A percentile compares a stretch with the other conserved stretches of the same genome.
These are phyloP conservation scores for Laticauda laticaudata DNA, from an alignment of 2,113 vertebrate species.

Conservation along the genomic window DNA sequence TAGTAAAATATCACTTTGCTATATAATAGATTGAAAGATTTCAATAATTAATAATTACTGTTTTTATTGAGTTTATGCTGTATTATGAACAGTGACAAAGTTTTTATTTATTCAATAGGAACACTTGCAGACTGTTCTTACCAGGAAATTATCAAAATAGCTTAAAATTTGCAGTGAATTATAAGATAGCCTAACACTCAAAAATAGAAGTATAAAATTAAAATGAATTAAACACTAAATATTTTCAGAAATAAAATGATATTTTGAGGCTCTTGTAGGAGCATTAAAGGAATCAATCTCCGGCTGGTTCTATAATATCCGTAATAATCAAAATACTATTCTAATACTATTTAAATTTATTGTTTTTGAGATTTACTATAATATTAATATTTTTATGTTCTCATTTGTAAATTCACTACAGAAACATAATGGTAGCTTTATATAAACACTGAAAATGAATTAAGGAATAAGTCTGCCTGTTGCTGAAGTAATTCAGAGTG, in stretches of 20 bases:
- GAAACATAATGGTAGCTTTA: background rate
- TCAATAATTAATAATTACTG: constrained; percentile 22
- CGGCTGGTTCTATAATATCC: background rate
- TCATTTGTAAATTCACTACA: background rate
- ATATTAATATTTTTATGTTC: background rate
- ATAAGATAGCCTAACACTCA: background rate
- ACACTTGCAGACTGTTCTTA: background rate
- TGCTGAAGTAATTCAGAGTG: background rate
- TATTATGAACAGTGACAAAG: background rate
- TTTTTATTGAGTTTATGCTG: constrained; percentile 35
- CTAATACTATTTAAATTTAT: background rate
- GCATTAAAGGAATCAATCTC: background rate
- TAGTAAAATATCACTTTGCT: constrained; percentile 36
- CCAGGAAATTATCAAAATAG: background rate
- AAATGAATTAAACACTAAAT: background rate
- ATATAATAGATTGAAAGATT: constrained; percentile 16
- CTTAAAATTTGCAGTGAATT: background rate
- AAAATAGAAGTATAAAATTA: background rate
- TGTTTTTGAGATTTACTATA: background rate
- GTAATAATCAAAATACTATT: background rate
- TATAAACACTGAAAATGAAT: background rate
- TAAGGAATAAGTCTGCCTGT: background rate
- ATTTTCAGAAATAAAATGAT: background rate
- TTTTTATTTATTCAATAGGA: background rate
- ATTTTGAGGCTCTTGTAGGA: background rate